A percentile compares a stretch with the other conserved stretches of the same genome.
Conservation (phyloP, 1,140 invertebrate genomes). For the Calliopsis andreniformis region DNA sequence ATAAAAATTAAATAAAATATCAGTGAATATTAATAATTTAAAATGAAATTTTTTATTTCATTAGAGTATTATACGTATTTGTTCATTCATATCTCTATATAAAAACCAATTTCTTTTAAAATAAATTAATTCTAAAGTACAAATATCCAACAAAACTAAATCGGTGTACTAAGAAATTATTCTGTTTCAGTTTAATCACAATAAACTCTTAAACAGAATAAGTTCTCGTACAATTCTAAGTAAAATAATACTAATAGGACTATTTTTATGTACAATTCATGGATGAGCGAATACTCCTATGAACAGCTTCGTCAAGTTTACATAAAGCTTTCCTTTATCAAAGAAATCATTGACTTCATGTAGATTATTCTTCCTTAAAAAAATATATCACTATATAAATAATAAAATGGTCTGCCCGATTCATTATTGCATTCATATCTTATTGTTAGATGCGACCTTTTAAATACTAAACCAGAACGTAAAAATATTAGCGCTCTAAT, state of each 20-base stretch:
- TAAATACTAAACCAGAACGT: neutral
- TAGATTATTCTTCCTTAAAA: neutral
- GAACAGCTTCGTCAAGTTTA: neutral
- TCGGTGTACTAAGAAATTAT: no score
- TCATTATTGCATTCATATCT: neutral
- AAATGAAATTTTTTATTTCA: no score
- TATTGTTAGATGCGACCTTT: neutral
- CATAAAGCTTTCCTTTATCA: neutral
- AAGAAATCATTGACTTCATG: neutral
- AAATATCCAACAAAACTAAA: no score
- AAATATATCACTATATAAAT: neutral
- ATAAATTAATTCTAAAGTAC: no score
- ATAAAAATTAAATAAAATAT: no score
- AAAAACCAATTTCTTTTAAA: no score
- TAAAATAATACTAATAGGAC: neutral
- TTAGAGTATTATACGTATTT: no score
- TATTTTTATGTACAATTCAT: no score
- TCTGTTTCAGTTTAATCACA: no score
- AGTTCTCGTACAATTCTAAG: neutral
- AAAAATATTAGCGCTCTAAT: neutral
- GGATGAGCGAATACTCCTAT: constrained; percentile 12
- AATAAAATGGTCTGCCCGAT: neutral
- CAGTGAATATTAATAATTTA: no score
- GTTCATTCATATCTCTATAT: no score
- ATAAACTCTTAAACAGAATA: no score